Conservation (phyloP, 2,113 vertebrate species). For the Oncorhynchus keta region DNA sequence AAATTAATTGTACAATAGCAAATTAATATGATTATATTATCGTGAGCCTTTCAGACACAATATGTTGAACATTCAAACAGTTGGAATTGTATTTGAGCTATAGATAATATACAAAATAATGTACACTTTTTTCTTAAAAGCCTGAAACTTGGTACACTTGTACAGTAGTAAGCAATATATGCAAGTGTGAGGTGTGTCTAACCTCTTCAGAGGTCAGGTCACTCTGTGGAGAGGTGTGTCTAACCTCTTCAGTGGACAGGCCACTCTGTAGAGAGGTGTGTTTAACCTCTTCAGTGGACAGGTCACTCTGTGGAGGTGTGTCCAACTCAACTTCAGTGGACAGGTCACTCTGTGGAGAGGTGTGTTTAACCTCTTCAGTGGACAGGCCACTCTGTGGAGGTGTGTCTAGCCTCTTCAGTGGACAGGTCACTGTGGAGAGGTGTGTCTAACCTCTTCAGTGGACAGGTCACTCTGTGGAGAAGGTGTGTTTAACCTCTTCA, state of each 20-base stretch:
- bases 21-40: not conserved
- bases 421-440: too few species aligned
- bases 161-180: not conserved
- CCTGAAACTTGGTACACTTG: not conserved
- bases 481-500: too few species aligned
- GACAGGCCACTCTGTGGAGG: too few species aligned
- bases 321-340: constrained; percentile 18
- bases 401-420: too few species aligned
- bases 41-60: too few species aligned
- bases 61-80: too few species aligned
- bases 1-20: constrained; percentile 16
- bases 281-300: constrained; percentile 53
- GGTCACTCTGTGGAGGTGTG: constrained; percentile 7
- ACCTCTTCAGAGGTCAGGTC: constrained; percentile 57
- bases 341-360: not conserved
- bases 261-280: constrained; percentile 1
- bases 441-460: too few species aligned
- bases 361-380: too few species aligned
- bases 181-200: not conserved
- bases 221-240: not conserved
- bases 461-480: too few species aligned
- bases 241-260: constrained; percentile 55
- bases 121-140: not conserved
- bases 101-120: too few species aligned
- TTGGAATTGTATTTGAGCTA: too few species aligned